A percentile compares a stretch with the other conserved stretches of the same genome.
These are phyloP conservation scores for Steinernema scapterisci DNA, from an alignment of 2,888 invertebrate genomes.

Conservation along the genomic window DNA sequence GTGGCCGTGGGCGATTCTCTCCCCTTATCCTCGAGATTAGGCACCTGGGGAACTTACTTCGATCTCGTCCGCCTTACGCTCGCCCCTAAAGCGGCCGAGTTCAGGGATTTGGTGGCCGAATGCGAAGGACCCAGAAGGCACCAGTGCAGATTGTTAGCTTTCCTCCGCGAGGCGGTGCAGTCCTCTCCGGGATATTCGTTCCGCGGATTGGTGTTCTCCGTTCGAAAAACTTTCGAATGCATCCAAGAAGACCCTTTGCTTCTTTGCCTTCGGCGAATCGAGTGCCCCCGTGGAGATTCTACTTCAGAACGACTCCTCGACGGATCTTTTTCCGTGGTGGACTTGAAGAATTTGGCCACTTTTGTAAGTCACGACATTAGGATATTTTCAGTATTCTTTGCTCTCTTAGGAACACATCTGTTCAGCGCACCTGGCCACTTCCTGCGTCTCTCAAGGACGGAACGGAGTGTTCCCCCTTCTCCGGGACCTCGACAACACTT, in stretches of 20 bases:
- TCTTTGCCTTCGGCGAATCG: slow-evolving; percentile 17
- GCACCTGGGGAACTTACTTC: slow-evolving; percentile 17
- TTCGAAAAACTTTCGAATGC: background rate
- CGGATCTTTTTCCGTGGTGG: background rate
- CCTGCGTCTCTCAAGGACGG: background rate
- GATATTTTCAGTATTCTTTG: background rate
- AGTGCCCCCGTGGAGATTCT: background rate
- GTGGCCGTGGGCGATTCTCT: background rate
- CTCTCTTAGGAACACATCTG: background rate
- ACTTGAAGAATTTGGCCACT: background rate
- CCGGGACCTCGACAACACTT: slow-evolving; percentile 23
- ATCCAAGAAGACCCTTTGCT: background rate
- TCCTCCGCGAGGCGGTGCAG: background rate
- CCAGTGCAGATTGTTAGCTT: background rate
- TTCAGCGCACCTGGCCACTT: background rate
- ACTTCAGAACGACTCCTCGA: background rate
- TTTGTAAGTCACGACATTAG: background rate
- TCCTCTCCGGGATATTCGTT: background rate
- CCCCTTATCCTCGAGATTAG: background rate
- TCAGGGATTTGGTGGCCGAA: background rate
- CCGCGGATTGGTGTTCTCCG: background rate
- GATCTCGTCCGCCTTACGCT: slow-evolving; percentile 11
- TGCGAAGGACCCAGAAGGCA: background rate
- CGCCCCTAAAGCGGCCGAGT: background rate
- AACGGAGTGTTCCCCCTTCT: slow-evolving; percentile 12